phyloP scores from a whole-genome alignment of 2,797 vertebrate species.

The Ibycter americanus region DNA sequence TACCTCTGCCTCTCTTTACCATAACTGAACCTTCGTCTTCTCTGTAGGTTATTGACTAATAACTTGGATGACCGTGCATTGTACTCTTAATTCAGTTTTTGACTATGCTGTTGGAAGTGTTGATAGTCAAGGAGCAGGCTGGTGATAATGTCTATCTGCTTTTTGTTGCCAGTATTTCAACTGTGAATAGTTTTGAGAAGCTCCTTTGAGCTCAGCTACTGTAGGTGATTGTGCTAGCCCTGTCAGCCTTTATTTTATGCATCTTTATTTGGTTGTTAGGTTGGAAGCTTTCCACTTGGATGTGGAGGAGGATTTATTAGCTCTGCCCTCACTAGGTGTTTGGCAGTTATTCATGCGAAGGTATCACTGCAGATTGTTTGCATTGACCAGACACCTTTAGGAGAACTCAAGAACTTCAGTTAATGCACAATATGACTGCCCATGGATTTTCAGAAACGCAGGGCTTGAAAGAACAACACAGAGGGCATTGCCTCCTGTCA shows the following conservation, averaged over 20 bases:
- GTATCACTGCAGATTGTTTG: neutral
- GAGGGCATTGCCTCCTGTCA: neutral
- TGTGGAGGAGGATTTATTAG: neutral
- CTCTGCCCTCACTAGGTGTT: neutral
- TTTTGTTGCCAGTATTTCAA: neutral
- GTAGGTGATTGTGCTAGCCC: accelerated
- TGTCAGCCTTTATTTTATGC: neutral
- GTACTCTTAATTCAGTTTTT: neutral
- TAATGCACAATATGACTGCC: neutral
- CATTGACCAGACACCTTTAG: neutral
- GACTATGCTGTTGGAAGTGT: neutral
- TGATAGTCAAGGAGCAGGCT: neutral
- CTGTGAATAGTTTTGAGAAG: neutral
- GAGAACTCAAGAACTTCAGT: neutral
- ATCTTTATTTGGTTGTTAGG: neutral
- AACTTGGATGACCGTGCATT: accelerated
- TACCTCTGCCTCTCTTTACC: neutral
- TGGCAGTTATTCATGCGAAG: neutral
- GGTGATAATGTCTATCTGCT: neutral
- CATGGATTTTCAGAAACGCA: neutral
- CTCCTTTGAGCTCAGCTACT: neutral
- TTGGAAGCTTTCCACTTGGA: neutral
- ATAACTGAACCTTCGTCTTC: neutral
- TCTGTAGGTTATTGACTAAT: neutral
- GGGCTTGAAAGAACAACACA: neutral